Evolutionary conservation across 2,888 invertebrate genomes (phyloP), one percentile per base, ranked within the genome.

Genomic region (Calameuta idolon): DNA sequence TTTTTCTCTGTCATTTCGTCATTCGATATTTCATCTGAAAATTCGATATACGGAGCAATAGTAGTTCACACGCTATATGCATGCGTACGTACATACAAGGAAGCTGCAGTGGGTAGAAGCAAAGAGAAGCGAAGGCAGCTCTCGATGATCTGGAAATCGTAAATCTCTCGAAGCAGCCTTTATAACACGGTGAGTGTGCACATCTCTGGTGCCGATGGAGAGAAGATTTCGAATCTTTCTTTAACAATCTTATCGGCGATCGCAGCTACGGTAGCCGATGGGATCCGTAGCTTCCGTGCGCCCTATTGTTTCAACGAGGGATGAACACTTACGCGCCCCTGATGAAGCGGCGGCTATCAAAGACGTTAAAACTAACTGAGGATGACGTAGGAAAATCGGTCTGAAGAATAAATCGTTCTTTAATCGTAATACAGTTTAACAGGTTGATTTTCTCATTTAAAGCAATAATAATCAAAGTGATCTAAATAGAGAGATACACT

Each of bases 271-370:
- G 78, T 76, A 78, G 78, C 78, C 76, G 75, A 78, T 55, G 75
- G 68, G 75, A 73, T 78, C 77, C 76, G 71, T 71, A 77, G 77
- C 78, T 78, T 76, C 78, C 73, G 78, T 78, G 71, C 73, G 76
- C 34, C 55, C 78, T 73, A 78, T 78, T 78, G 78, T 78, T 75
- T 78, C 78, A 78, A 78, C 35, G 75, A 76, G 78, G 73, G 73
- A 68, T 73, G n/a, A 69, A n/a, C 37, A 40, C 31, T n/a, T 78
- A 71, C 40, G 77, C 78, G 75, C 71, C 33, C 73, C 68, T 78
- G 76, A 76, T 75, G 78, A 75, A 75, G 76, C 78, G 78, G 76
- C 71, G 23, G 23, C 15, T 69, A 76, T 78, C 78, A 78, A 78
- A 78, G 78, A 73, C 12, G 30, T 30, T 33, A 33, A 30, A 74